Evolutionary conservation across 2,888 invertebrate species (phyloP).

Genomic region (Parnassius orleans): DNA sequence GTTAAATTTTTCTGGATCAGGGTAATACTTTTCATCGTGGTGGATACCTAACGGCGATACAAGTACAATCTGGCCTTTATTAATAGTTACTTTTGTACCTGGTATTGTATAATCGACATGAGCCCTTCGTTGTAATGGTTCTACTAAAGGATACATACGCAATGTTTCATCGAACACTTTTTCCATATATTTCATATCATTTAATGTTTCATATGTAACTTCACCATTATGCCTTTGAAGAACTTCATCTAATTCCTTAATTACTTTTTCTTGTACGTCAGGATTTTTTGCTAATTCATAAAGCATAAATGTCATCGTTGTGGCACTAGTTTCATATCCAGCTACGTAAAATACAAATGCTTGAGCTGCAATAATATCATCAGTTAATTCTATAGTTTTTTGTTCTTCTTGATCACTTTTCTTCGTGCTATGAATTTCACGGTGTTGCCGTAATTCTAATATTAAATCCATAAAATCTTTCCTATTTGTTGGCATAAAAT

Average conservation of each 20-base stretch:
- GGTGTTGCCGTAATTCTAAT: constrained; percentile 43
- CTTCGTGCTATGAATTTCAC: constrained; percentile 35
- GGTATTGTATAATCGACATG: constrained; percentile 51
- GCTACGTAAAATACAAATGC: constrained; percentile 65
- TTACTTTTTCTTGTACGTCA: constrained; percentile 55
- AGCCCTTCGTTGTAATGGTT: constrained; percentile 54
- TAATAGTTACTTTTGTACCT: constrained; percentile 48
- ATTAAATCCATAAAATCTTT: constrained; percentile 57
- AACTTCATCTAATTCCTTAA: constrained; percentile 48
- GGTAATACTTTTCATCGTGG: constrained; percentile 58
- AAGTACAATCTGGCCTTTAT: constrained; percentile 49
- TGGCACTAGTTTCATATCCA: constrained; percentile 68
- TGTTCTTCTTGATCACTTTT: constrained; percentile 30
- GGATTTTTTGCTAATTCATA: constrained; percentile 57
- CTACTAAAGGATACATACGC: constrained; percentile 65
- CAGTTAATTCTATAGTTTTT: constrained; percentile 43
- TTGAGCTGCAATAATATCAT: constrained; percentile 56
- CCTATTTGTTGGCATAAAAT: constrained; percentile 41
- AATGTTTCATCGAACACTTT: constrained; percentile 63
- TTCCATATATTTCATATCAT: constrained; percentile 59
- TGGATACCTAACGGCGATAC: constrained; percentile 60
- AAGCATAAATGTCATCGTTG: constrained; percentile 53
- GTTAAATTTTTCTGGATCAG: constrained; percentile 65
- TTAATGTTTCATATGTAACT: constrained; percentile 56
- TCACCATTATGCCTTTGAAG: constrained; percentile 45